Percentiles rank a stretch among this genome's conserved stretches.
Evolutionary conservation across 1,140 invertebrate genomes (phyloP).

Genomic region (Aculops lycopersici): DNA sequence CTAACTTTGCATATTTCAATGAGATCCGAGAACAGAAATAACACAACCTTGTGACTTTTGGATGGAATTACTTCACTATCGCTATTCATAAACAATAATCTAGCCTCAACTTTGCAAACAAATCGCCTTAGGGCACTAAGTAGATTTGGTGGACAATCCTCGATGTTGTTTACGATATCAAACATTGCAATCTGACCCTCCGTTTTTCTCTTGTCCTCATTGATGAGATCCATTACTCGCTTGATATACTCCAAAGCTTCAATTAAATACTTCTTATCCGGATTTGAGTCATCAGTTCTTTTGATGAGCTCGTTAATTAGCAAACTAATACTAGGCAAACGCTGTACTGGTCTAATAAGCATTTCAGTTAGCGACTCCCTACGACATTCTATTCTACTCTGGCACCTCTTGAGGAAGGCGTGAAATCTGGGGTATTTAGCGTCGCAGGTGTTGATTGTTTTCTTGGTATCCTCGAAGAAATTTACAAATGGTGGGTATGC

Average conservation of each 20-base stretch:
- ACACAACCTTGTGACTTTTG: not conserved
- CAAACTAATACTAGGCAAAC: conserved; percentile 70
- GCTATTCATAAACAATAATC: not conserved
- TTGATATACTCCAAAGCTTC: conserved; percentile 6
- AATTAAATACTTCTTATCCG: conserved; percentile 3
- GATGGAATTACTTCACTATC: not conserved
- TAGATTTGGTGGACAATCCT: conserved; percentile 39
- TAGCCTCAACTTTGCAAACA: conserved; percentile 45
- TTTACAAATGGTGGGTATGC: conserved; percentile 91
- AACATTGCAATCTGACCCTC: conserved; percentile 79
- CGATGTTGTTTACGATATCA: conserved; percentile 87
- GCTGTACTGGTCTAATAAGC: conserved; percentile 76
- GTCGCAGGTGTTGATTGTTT: conserved; percentile 59
- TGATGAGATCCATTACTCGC: conserved; percentile 31
- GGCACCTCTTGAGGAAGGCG: conserved; percentile 49
- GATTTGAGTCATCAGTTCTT: conserved; percentile 3
- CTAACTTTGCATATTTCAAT: conserved; percentile 34
- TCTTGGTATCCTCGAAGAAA: conserved; percentile 82
- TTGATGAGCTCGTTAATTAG: conserved; percentile 28
- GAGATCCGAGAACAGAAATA: conserved; percentile 32
- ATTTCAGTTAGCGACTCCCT: conserved; percentile 71
- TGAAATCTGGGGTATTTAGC: conserved; percentile 70
- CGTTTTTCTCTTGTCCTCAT: conserved; percentile 79
- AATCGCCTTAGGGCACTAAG: conserved; percentile 6
- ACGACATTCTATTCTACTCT: conserved; percentile 52